phyloP scores from a whole-genome alignment of 2,888 invertebrate species.

The Ecdyonurus torrentis region DNA sequence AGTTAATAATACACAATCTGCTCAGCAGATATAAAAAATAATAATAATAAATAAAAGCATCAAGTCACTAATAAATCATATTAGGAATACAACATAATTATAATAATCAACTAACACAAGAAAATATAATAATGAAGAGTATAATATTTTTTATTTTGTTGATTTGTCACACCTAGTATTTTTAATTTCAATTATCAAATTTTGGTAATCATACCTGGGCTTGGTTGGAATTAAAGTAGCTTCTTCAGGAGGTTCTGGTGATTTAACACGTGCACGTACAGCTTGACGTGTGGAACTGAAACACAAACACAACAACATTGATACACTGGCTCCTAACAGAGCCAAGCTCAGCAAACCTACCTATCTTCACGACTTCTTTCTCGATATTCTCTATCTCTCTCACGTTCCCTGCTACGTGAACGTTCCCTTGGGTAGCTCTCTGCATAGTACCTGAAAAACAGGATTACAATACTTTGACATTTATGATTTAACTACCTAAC shows the following conservation, averaged over 20 bases:
- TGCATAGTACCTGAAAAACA: slow-evolving; percentile 31
- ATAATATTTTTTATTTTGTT: no score
- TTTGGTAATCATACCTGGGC: slow-evolving; percentile 32
- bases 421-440: slow-evolving; percentile 47
- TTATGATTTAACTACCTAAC: not conserved
- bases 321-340: no score
- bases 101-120: no score
- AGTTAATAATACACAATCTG: no score
- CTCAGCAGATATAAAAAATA: no score
- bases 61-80: no score
- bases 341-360: slow-evolving; percentile 32
- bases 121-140: no score
- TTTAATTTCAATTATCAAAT: no score
- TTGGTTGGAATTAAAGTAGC: slow-evolving; percentile 31
- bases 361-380: slow-evolving; percentile 63
- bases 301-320: no score
- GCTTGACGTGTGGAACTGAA: slow-evolving; percentile 28
- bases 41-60: no score
- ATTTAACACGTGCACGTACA: slow-evolving; percentile 36
- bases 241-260: slow-evolving; percentile 39
- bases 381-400: slow-evolving; percentile 45
- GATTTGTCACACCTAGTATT: no score
- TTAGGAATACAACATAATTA: no score
- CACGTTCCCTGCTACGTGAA: slow-evolving; percentile 65
- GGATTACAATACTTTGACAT: not conserved